These are phyloP conservation scores for Peribatodes rhomboidaria DNA, from an alignment of 2,888 invertebrate species.

Conservation along the genomic window DNA sequence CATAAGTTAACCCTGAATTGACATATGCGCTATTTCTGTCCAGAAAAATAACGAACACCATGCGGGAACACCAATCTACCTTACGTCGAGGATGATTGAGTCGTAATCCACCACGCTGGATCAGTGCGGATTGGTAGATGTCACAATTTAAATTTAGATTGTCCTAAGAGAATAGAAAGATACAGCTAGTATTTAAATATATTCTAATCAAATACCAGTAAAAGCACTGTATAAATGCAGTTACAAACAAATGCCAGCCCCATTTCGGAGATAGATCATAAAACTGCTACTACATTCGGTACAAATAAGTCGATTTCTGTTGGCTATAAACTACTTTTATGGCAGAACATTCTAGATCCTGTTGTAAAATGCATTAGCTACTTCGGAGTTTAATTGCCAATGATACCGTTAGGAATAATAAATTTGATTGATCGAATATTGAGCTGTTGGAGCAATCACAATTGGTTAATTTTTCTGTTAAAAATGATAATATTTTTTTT, in stretches of 20 bases:
- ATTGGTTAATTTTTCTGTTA: no score
- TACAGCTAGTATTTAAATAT: no score
- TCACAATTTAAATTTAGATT: no score
- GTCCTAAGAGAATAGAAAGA: no score
- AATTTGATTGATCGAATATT: conserved; percentile 24
- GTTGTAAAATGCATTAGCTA: conserved; percentile 41
- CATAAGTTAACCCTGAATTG: no score
- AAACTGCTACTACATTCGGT: conserved; percentile 37
- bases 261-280: conserved; percentile 38
- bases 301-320: conserved; percentile 42
- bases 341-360: conserved; percentile 42
- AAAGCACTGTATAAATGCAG: conserved; percentile 8
- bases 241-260: conserved; percentile 23
- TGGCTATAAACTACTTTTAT: conserved; percentile 44
- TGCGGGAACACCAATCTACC: no score
- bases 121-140: no score
- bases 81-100: no score
- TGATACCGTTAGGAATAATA: conserved; percentile 41
- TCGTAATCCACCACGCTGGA: no score
- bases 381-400: conserved; percentile 40
- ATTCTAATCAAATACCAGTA: conserved; percentile 3
- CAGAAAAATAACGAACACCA: no score
- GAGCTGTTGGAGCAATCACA: background rate
- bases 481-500: no score
- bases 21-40: no score